phyloP scores from a whole-genome alignment of 2,113 vertebrate genomes.

The Xenopus laevis region DNA sequence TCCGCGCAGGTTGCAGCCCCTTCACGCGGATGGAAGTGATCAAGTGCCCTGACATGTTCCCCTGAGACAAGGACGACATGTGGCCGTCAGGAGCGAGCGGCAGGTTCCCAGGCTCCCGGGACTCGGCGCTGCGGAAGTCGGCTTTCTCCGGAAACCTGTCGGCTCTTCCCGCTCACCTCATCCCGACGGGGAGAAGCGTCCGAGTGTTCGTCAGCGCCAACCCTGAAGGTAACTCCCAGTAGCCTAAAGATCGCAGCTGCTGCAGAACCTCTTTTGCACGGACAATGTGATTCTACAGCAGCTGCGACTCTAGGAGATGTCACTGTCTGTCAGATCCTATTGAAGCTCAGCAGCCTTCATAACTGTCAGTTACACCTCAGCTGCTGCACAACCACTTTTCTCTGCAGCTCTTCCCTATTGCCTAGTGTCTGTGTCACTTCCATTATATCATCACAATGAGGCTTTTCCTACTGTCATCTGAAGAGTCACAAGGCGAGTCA shows the following conservation, averaged over 20 bases:
- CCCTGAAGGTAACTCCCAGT: slow-evolving; percentile 78
- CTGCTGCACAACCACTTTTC: too few relatives aligned
- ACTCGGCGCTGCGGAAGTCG: slow-evolving; percentile 84
- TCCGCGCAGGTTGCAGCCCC: slow-evolving; percentile 10
- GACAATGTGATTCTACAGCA: background rate
- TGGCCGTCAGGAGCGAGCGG: slow-evolving; percentile 84
- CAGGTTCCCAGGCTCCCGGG: slow-evolving; percentile 80
- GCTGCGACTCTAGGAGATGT: background rate
- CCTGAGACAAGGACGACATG: slow-evolving; percentile 58
- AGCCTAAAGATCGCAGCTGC: background rate
- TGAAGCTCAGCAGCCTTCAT: background rate
- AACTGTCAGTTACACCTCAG: too few relatives aligned
- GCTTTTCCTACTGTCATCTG: too few relatives aligned
- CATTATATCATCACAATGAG: too few relatives aligned
- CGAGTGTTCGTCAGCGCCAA: slow-evolving; percentile 90
- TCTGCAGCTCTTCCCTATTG: too few relatives aligned
- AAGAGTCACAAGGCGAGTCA: too few relatives aligned
- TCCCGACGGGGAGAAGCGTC: slow-evolving; percentile 84
- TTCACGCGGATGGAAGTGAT: slow-evolving; percentile 28
- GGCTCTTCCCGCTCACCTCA: slow-evolving; percentile 79
- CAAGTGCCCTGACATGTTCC: background rate
- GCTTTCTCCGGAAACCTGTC: slow-evolving; percentile 84
- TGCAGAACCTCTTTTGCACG: slow-evolving; percentile 23
- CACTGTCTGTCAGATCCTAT: background rate
- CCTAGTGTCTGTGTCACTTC: too few relatives aligned